Base-by-base conservation (phyloP, 2,888 invertebrate genomes). In the Desoria tigrina region DNA sequence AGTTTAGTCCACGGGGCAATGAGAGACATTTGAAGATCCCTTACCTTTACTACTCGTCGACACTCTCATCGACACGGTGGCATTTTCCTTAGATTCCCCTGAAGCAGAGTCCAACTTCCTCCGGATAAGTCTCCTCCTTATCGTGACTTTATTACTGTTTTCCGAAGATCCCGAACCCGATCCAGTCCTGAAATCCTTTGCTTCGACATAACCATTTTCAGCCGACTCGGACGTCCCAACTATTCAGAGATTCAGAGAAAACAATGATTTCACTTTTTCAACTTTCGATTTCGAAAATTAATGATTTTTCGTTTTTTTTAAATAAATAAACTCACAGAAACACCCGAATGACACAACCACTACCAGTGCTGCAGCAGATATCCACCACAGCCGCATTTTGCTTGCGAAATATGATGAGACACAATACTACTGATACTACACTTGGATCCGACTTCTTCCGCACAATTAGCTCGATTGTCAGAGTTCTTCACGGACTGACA, bases 361-460 rank as follows among this genome's bases (percentile, higher is more conserved):
- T 45, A 45, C 4, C 4, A 45, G 21, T 18, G 45, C 45, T 9
- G 45, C 45, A n/a, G 45, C n/a, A 21, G 45, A 9, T 3, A 45
- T 18, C n/a, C 21, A 45, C 45, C 45, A 45, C n/a, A 45, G 45
- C 45, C 45, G 45, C 45, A 45, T 45, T 45, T 4, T 45, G 4
- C 4, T 45, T 45, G 32, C 32, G 4, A n/a, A n/a, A n/a, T 32
- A 32, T 32, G 32, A 32, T 32, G 32, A 32, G 32, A 32, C 32
- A 32, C 32, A n/a, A n/a, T n/a, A n/a, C n/a, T n/a, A n/a, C n/a
- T n/a, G n/a, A n/a, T n/a, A n/a, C n/a, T n/a, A n/a, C n/a, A n/a
- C n/a, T n/a, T n/a, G n/a, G n/a, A n/a, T n/a, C n/a, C n/a, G n/a
- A n/a, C n/a, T n/a, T n/a, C n/a, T n/a, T n/a, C n/a, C n/a, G n/a